A percentile compares a stretch with the other conserved stretches of the same genome.
phyloP scores from a whole-genome alignment of 2,113 vertebrate genomes.

The Camarhynchus parvulus region DNA sequence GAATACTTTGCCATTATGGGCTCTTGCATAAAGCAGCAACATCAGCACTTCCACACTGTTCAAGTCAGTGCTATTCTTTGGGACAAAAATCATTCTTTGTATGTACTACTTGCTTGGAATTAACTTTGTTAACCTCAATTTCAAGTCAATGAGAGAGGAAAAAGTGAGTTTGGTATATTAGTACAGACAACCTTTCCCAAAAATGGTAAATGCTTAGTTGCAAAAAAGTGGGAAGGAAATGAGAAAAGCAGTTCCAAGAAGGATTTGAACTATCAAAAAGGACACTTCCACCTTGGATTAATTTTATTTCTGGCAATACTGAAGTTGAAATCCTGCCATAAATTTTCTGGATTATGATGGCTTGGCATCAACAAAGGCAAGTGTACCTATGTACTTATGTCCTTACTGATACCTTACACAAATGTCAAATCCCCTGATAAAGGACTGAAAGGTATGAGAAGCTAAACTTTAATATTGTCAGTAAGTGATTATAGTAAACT shows the following conservation, averaged over 20 bases:
- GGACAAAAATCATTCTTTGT: constrained; percentile 70
- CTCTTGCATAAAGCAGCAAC: constrained; percentile 65
- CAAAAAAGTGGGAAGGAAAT: constrained; percentile 60
- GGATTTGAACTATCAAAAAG: constrained; percentile 65
- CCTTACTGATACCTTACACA: constrained; percentile 63
- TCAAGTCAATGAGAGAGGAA: constrained; percentile 66
- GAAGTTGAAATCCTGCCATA: constrained; percentile 74
- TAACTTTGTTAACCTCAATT: constrained; percentile 75
- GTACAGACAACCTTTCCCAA: constrained; percentile 19
- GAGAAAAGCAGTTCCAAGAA: constrained; percentile 62
- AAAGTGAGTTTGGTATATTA: constrained; percentile 42
- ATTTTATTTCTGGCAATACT: constrained; percentile 72
- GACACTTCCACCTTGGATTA: constrained; percentile 73
- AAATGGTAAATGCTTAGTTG: constrained; percentile 66
- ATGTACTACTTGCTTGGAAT: constrained; percentile 53
- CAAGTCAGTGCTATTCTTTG: constrained; percentile 49
- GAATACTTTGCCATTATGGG: constrained; percentile 73
- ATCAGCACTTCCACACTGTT: constrained; percentile 58
- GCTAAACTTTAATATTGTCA: constrained; percentile 18
- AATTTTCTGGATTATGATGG: constrained; percentile 69
- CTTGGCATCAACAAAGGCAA: constrained; percentile 64
- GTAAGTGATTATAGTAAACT: constrained; percentile 35
- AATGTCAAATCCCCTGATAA: constrained; percentile 55
- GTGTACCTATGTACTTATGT: constrained; percentile 46
- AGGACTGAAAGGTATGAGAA: constrained; percentile 3